A percentile compares a stretch with the other conserved stretches of the same genome.
phyloP scores from a whole-genome alignment of 2,797 vertebrate genomes.

The Psittacula derbiana region DNA sequence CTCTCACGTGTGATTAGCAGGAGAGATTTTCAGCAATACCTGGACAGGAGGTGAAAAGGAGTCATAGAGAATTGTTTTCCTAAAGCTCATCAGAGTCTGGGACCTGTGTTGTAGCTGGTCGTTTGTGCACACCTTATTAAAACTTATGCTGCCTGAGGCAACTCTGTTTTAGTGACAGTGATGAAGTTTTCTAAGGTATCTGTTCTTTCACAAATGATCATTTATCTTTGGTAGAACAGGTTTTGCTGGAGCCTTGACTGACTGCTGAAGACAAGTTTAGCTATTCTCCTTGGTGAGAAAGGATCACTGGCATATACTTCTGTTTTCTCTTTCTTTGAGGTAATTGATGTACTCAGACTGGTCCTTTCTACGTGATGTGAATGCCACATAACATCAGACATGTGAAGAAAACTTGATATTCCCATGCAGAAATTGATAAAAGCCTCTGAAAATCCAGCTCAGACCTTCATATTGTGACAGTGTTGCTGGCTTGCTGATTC shows the following conservation, averaged over 20 bases:
- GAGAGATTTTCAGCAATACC: neutral
- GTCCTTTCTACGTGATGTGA: neutral
- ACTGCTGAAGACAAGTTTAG: constrained; percentile 8
- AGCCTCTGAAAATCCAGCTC: neutral
- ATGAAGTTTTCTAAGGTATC: neutral
- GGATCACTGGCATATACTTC: neutral
- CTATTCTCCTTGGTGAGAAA: neutral
- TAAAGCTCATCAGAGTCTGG: neutral
- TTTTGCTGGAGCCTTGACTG: constrained; percentile 18
- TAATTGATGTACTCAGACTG: neutral
- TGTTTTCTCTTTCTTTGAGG: neutral
- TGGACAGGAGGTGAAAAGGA: neutral
- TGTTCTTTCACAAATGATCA: neutral
- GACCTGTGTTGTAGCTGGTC: neutral
- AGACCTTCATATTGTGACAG: neutral
- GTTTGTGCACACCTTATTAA: neutral
- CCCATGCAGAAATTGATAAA: neutral
- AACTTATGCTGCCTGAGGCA: neutral
- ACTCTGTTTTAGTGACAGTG: neutral
- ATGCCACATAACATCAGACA: neutral
- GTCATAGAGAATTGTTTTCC: neutral
- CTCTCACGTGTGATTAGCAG: fast-evolving
- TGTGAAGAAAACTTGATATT: neutral
- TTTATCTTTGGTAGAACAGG: neutral
- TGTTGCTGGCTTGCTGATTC: fast-evolving